These are phyloP conservation scores for Panthera uncia DNA, from an alignment of 2,113 vertebrate species.

Conservation along the genomic window DNA sequence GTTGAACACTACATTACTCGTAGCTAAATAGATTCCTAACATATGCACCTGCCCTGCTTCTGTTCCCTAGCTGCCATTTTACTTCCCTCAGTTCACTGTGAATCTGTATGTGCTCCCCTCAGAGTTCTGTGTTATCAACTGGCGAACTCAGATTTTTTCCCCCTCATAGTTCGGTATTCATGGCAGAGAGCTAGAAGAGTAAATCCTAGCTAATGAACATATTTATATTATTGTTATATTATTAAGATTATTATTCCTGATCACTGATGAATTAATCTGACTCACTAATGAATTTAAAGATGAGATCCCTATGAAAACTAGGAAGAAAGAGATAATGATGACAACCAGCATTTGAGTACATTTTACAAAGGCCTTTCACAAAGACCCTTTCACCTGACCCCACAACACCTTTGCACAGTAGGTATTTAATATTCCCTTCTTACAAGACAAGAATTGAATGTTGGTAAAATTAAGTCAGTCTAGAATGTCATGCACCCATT, in stretches of 20 bases:
- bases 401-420: not conserved
- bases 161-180: not conserved
- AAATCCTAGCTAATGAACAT: not conserved
- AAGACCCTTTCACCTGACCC: not conserved
- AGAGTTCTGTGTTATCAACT: not conserved
- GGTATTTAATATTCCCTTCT: not conserved
- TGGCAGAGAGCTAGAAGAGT: not conserved
- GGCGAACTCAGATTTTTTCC: not conserved
- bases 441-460: not conserved
- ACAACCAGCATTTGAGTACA: not conserved
- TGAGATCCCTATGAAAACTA: not conserved
- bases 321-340: not conserved
- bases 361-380: not conserved
- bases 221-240: not conserved
- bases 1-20: fast-evolving
- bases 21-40: not conserved
- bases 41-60: fast-evolving
- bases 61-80: not conserved
- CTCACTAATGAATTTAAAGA: not conserved
- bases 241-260: not conserved
- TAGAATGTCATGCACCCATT: not conserved
- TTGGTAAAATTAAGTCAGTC: not conserved
- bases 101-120: fast-evolving
- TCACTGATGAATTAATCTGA: not conserved
- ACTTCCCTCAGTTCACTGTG: not conserved